Evolutionary conservation across 2,797 vertebrate genomes (phyloP), one percentile per base, ranked within the genome.

Genomic region (Coregonus ussuriensis): DNA sequence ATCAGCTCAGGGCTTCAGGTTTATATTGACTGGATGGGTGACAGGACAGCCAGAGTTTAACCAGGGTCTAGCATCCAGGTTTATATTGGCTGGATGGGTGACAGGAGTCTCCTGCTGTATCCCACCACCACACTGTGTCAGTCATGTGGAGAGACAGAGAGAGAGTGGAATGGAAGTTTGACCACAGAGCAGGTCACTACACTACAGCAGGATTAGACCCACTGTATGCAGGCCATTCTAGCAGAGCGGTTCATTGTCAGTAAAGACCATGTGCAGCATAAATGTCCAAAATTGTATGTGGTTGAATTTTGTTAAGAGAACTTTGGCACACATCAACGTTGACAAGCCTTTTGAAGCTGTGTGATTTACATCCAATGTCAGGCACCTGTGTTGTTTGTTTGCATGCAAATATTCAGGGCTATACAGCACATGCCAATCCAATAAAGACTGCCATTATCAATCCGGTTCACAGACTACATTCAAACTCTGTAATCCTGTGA

Each of bases 1-100:
- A 90, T 91, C 89, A 86, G 86, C 77, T 87, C 76, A 33, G 31
- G 31, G 31, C 31, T 37, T 4, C 35, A 37, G 4, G 35, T 37
- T 5, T 37, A 1, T 37, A 37, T 5, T 77, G 79, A 79, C 81
- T 77, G 15, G 53, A 4, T 54, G 53, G 53, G 53, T 54, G 15
- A 53, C 52, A 53, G 15, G 35, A 37, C 35, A 37, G 35, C 52
- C 52, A 53, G 52, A 16, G 52, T 53, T 2, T 37, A 70, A 6
- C 35, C 35, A 37, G 35, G 35, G 41, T 87, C 74, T 11, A 3
- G 9, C 1, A 2, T 47, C 41, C 41, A 47, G 41, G 41, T 47
- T 11, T 11, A 47, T 47, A 47, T 11, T 77, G 79, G 80, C 81
- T 77, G 56, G 56, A 2, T 59, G 56, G 56, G 56, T 59, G 16